phyloP scores from a whole-genome alignment of 2,797 vertebrate species.

The Hemitrygon akajei region DNA sequence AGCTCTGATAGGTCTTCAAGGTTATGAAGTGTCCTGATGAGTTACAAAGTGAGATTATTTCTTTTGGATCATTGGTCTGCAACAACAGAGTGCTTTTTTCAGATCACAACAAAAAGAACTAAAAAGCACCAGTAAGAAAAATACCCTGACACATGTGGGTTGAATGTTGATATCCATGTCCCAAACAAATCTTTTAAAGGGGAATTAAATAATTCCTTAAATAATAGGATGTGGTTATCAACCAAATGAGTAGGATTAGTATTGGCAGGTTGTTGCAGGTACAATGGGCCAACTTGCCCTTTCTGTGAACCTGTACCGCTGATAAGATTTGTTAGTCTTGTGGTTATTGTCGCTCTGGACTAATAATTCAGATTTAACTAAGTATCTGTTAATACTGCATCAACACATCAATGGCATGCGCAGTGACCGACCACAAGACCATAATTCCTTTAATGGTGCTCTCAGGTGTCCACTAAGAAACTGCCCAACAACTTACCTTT shows the following conservation, averaged over 20 bases:
- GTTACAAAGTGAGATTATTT: not conserved
- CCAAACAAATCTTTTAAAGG: not conserved
- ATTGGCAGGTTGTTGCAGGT: not conserved
- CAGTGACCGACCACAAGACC: not conserved
- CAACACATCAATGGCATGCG: not conserved
- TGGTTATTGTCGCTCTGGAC: not conserved
- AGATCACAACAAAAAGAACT: not conserved
- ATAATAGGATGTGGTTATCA: not conserved
- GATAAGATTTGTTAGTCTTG: not conserved
- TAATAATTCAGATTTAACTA: conserved; percentile 5
- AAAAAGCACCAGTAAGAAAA: not conserved
- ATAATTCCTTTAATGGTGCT: too few species aligned
- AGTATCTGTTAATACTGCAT: not conserved
- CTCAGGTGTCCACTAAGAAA: not conserved
- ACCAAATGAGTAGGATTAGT: not conserved
- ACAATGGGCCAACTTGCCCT: not conserved
- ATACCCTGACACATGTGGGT: not conserved
- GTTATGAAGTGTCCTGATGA: not conserved
- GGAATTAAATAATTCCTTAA: not conserved
- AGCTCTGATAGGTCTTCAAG: not conserved
- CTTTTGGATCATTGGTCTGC: not conserved
- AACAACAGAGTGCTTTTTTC: not conserved
- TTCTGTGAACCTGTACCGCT: not conserved
- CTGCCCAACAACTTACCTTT: not conserved
- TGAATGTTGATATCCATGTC: not conserved